Conservation (phyloP, 2,113 vertebrate genomes). For the Odocoileus hemionus region DNA sequence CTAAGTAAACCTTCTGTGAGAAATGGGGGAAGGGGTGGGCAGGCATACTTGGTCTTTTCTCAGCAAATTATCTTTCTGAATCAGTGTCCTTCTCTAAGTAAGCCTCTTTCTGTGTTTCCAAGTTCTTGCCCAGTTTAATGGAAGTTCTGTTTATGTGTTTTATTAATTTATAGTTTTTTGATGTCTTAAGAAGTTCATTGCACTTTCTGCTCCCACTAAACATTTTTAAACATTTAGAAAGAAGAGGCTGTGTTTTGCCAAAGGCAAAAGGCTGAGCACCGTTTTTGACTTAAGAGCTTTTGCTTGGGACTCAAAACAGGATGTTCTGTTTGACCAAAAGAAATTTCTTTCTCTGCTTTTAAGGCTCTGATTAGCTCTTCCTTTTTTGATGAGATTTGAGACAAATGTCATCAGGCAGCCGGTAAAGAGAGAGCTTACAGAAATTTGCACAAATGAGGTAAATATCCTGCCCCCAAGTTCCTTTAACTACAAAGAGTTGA, state of each 20-base stretch:
- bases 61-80: neutral
- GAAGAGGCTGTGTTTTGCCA: constrained; percentile 31
- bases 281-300: constrained; percentile 13
- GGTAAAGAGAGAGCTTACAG: neutral
- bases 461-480: neutral
- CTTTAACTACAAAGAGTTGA: neutral
- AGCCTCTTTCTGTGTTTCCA: neutral
- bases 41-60: neutral
- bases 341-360: neutral
- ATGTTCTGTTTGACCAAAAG: neutral
- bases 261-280: neutral
- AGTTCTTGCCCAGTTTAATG: neutral
- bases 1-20: neutral
- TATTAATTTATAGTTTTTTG: constrained; percentile 48
- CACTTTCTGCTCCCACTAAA: neutral
- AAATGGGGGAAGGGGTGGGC: neutral
- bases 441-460: neutral
- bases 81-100: neutral
- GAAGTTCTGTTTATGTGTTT: constrained; percentile 29
- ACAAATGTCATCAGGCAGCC: neutral
- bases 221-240: constrained; percentile 33
- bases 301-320: constrained; percentile 36
- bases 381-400: neutral
- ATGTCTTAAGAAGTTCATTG: constrained; percentile 25
- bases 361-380: neutral